phyloP scores from a whole-genome alignment of 2,797 vertebrate species.

The Sebastes wilsoni region DNA sequence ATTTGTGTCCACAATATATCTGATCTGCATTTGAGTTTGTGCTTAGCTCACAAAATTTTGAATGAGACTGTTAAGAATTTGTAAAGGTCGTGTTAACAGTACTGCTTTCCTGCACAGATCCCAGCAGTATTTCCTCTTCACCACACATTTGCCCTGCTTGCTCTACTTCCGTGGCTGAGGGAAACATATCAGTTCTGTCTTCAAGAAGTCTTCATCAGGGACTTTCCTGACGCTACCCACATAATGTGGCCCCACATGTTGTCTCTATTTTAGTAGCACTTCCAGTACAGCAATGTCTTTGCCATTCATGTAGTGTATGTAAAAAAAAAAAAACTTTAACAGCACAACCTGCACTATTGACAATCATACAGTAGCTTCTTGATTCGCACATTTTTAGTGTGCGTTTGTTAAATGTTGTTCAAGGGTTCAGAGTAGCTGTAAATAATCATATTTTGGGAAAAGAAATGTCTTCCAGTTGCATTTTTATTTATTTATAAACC shows the following conservation, averaged over 20 bases:
- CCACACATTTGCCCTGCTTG: background rate
- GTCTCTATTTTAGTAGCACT: constrained; percentile 21
- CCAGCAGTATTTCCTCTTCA: background rate
- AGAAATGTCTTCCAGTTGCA: constrained; percentile 50
- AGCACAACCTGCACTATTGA: constrained; percentile 64
- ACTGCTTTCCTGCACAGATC: background rate
- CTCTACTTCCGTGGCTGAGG: background rate
- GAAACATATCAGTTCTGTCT: background rate
- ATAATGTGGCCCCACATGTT: background rate
- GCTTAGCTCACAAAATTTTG: constrained; percentile 1
- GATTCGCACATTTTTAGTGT: constrained; percentile 41
- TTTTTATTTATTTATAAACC: constrained; percentile 57
- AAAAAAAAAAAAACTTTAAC: background rate
- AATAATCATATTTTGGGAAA: constrained; percentile 33
- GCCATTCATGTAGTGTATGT: background rate
- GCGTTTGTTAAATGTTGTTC: constrained; percentile 14
- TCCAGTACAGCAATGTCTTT: background rate
- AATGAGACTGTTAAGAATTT: background rate
- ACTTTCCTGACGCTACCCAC: background rate
- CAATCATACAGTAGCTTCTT: constrained; percentile 63
- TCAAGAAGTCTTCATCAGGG: background rate
- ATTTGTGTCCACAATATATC: background rate
- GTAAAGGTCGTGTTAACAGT: background rate
- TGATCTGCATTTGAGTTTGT: background rate
- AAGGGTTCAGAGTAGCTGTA: constrained; percentile 37